A percentile compares a stretch with the other conserved stretches of the same genome.
These are phyloP conservation scores for Neoscelio sp. DNA, from an alignment of 2,888 invertebrate genomes.

Conservation along the genomic window DNA sequence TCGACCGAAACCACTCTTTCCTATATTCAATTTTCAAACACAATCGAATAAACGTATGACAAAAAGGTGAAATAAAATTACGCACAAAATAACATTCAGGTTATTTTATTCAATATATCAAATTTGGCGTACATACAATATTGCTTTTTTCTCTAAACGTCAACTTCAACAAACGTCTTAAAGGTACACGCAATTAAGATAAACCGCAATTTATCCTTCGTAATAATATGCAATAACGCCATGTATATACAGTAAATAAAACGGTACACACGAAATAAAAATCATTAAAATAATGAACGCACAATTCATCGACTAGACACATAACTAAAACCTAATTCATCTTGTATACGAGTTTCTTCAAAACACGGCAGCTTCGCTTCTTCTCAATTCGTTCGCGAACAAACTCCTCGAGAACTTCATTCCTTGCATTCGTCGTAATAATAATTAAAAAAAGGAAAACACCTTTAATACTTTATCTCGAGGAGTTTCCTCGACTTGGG, in stretches of 20 bases:
- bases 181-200: constrained; percentile 60
- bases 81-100: constrained; percentile 52
- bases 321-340: constrained; percentile 65
- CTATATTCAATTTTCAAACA: too few relatives aligned
- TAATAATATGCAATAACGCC: constrained; percentile 43
- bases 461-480: neutral
- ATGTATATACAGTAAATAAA: neutral
- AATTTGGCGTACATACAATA: constrained; percentile 54
- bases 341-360: constrained; percentile 65
- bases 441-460: neutral
- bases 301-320: constrained; percentile 63
- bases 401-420: neutral
- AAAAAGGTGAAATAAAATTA: neutral
- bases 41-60: neutral
- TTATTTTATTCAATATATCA: constrained; percentile 60
- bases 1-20: too few relatives aligned
- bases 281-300: constrained; percentile 41
- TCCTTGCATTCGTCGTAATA: neutral
- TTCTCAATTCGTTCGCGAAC: constrained; percentile 14
- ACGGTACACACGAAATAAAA: constrained; percentile 35
- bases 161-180: constrained; percentile 57
- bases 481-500: neutral
- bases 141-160: constrained; percentile 36
- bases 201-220: too few relatives aligned
- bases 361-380: constrained; percentile 56